Evolutionary conservation across 2,888 invertebrate species (phyloP), one percentile per base, ranked within the genome.

Genomic region (Esperia sulphurella): DNA sequence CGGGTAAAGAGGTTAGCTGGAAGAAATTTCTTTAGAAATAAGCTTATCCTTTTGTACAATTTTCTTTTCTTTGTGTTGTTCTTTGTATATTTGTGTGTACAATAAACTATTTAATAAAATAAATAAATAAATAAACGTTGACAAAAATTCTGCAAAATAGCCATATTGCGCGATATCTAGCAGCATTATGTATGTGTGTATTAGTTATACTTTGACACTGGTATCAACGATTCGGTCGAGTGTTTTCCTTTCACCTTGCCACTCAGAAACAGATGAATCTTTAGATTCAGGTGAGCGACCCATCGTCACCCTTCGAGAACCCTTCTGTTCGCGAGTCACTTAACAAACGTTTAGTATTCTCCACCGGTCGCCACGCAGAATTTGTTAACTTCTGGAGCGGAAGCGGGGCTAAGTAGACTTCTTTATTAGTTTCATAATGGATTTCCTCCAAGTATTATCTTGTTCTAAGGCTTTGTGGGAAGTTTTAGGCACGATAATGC

Each of bases 361-460:
- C 3, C 30, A 3, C 13, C 21, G 37, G 14, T 31, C 38, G 35
- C 38, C 30, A 21, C 35, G 35, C 50, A 46, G 46, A 50, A 50
- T 50, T 50, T 50, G 46, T 46, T 46, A 43, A 50, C 50, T 46
- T 46, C 46, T 33, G 29, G 12, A n/a, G 13, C 13, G 41, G 45
- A 38, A 45, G 40, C 35, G 37, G 14, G 8, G 31, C 43, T 49
- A 42, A 49, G 50, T 43, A 50, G 46, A 50, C 39, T 50, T 50
- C 50, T 50, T 50, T 50, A 50, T 50, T 50, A 50, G 46, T 50
- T 50, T 31, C 40, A 35, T 50, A 50, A 50, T 50, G 50, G 50
- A 50, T 50, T 49, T 49, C 43, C 50, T 14, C 28, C 13, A 29
- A 39, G 43, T 35, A 48, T 48, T 48, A 43, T 43, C 43, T 39